A percentile compares a stretch with the other conserved stretches of the same genome.
These are phyloP conservation scores for Holocentrus rufus DNA, from an alignment of 2,797 vertebrate genomes.

Conservation along the genomic window DNA sequence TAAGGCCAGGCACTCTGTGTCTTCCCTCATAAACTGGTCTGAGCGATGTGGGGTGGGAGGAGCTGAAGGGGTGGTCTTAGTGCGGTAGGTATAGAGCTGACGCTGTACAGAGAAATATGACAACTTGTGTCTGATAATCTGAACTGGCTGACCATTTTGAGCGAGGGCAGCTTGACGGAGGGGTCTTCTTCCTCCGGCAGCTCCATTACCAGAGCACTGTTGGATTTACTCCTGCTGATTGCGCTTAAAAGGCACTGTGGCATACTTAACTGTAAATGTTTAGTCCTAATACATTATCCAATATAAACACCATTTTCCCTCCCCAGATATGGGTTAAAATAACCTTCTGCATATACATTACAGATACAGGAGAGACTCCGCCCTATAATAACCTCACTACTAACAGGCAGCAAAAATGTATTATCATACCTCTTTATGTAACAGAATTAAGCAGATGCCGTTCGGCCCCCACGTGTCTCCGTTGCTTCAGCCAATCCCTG, in stretches of 20 bases:
- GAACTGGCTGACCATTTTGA: slow-evolving; percentile 11
- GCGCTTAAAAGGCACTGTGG: slow-evolving; percentile 7
- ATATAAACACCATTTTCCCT: slow-evolving; percentile 7
- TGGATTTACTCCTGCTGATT: slow-evolving; percentile 23
- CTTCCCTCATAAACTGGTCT: slow-evolving; percentile 23
- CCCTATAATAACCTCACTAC: slow-evolving; percentile 60
- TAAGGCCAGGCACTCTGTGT: slow-evolving; percentile 61
- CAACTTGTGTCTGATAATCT: slow-evolving; percentile 22
- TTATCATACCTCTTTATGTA: slow-evolving; percentile 83
- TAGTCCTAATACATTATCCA: slow-evolving; percentile 30
- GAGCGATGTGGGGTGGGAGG: background rate
- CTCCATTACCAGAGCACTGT: background rate
- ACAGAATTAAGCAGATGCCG: slow-evolving; percentile 79
- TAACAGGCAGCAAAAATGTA: slow-evolving; percentile 69
- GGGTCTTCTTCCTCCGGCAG: slow-evolving; percentile 10
- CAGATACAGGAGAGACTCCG: slow-evolving; percentile 44
- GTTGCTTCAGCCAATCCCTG: slow-evolving; percentile 70
- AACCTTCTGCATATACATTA: slow-evolving; percentile 36
- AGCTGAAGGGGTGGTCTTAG: background rate
- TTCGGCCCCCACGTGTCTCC: slow-evolving; percentile 60
- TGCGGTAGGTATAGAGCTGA: background rate
- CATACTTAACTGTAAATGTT: slow-evolving; percentile 8
- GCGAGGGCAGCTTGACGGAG: background rate
- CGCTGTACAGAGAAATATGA: background rate
- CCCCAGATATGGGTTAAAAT: slow-evolving; percentile 29